Evolutionary conservation across 2,113 vertebrate genomes (phyloP).

Genomic region (Dunckerocampus dactyliophorus): DNA sequence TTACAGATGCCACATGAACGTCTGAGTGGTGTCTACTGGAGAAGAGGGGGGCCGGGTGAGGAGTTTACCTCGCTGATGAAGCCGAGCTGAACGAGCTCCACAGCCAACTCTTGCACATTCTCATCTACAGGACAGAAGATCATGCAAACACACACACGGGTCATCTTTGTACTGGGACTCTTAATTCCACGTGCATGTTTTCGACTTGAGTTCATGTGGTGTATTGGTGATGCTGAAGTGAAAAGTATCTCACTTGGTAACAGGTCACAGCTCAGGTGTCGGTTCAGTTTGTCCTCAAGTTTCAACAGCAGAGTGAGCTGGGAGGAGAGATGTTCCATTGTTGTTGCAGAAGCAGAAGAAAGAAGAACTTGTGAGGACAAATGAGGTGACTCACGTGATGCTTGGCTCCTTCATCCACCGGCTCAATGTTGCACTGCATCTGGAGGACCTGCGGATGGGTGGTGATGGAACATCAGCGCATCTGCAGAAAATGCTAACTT

Average conservation of each 20-base stretch:
- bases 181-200: no score
- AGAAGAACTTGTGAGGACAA: background rate
- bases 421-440: constrained; percentile 99
- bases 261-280: constrained; percentile 96
- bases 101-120: constrained; percentile 90
- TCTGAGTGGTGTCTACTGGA: no score
- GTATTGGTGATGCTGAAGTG: no score
- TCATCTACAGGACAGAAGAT: constrained; percentile 75
- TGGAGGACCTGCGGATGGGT: constrained; percentile 81
- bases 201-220: no score
- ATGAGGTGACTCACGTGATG: constrained; percentile 77
- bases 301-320: constrained; percentile 94
- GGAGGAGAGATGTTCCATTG: constrained; percentile 1
- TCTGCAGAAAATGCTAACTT: no score
- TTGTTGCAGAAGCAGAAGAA: no score
- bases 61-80: constrained; percentile 92
- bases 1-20: no score
- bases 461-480: no score
- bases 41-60: no score
- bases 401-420: constrained; percentile 91
- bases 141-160: background rate
- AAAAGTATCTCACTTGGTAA: constrained; percentile 84
- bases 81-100: constrained; percentile 93
- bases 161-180: background rate
- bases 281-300: constrained; percentile 97